These are phyloP conservation scores for Grallaria varia DNA, from an alignment of 2,113 vertebrate species.

Conservation along the genomic window DNA sequence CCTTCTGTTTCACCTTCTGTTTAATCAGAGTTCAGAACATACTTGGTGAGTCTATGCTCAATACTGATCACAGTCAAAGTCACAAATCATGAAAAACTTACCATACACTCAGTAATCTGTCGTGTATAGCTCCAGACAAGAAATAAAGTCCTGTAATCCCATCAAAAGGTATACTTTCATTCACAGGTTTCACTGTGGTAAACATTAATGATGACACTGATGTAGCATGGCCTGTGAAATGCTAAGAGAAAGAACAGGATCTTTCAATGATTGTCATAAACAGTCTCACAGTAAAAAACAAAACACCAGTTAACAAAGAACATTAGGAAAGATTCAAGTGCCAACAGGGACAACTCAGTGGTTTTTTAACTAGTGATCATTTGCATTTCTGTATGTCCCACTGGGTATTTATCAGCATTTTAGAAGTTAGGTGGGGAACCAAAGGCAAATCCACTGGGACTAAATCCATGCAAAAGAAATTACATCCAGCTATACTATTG, in stretches of 20 bases:
- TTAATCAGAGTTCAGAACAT: background rate
- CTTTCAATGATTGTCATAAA: background rate
- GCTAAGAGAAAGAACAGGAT: constrained; percentile 69
- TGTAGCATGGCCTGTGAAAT: constrained; percentile 95
- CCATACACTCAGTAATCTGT: constrained; percentile 95
- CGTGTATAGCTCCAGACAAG: constrained; percentile 90
- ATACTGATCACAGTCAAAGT: background rate
- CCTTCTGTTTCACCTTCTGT: background rate
- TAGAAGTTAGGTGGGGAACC: background rate
- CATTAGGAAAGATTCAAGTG: background rate
- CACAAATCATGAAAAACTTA: constrained; percentile 2
- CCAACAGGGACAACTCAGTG: background rate
- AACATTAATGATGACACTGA: constrained; percentile 91
- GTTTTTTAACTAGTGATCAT: background rate
- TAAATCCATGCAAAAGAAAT: background rate
- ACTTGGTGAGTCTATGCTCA: background rate
- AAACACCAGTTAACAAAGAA: background rate
- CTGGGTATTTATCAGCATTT: background rate
- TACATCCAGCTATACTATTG: background rate
- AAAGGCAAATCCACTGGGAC: background rate
- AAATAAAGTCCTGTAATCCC: constrained; percentile 93
- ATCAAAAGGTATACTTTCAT: constrained; percentile 78
- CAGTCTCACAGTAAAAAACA: background rate
- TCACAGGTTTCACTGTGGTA: constrained; percentile 84
- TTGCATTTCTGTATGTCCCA: background rate